These are phyloP conservation scores for Epirrhoe tristata DNA, from an alignment of 2,888 invertebrate genomes.

Conservation along the genomic window DNA sequence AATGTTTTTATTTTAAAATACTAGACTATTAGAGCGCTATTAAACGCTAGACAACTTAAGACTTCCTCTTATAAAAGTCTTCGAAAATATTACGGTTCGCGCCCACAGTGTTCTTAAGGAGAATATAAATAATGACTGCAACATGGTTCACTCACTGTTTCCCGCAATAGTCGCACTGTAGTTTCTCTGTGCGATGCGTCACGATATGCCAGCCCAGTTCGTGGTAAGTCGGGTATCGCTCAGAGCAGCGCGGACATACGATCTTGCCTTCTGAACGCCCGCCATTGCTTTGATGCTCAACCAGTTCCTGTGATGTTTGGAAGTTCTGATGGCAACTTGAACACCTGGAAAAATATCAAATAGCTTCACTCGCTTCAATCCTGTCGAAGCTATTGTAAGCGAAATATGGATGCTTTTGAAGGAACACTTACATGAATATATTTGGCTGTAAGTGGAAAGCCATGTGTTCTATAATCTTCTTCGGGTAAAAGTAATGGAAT, in stretches of 20 bases:
- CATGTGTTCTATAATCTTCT: constrained; percentile 82
- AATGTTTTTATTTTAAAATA: too few species aligned
- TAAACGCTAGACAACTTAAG: too few species aligned
- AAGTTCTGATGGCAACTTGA: constrained; percentile 77
- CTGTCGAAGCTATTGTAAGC: too few species aligned
- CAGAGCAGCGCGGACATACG: constrained; percentile 72
- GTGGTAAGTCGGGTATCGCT: constrained; percentile 75
- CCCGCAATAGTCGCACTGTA: constrained; percentile 78
- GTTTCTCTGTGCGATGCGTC: constrained; percentile 69
- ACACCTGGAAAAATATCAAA: constrained; percentile 60
- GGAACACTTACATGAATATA: constrained; percentile 74
- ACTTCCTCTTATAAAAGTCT: too few species aligned
- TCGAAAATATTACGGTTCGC: too few species aligned
- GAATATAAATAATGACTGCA: not conserved
- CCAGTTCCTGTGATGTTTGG: constrained; percentile 74
- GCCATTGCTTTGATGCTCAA: constrained; percentile 75
- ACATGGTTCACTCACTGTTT: constrained; percentile 65
- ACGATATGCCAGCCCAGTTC: constrained; percentile 74
- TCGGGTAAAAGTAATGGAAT: constrained; percentile 80
- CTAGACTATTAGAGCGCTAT: too few species aligned
- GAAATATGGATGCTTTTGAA: not conserved
- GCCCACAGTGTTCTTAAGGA: not conserved
- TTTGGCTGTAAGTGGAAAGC: constrained; percentile 78
- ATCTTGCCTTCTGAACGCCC: constrained; percentile 77
- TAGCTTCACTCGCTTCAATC: not conserved